Conservation (phyloP, 2,113 vertebrate species). For the Henicopernis longicauda region DNA sequence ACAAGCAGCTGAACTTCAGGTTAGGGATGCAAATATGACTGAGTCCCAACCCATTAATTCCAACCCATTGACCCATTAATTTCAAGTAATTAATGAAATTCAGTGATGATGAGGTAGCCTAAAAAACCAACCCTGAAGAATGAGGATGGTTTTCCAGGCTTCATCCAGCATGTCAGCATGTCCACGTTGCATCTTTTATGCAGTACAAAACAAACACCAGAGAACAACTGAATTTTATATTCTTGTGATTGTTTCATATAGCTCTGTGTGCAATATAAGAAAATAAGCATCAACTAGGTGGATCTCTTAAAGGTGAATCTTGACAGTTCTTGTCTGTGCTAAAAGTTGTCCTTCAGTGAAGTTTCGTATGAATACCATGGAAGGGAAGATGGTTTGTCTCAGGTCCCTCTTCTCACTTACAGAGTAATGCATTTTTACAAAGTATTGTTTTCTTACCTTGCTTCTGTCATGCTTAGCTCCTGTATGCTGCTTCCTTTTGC, state of each 20-base stretch:
- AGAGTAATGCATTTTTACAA: not conserved
- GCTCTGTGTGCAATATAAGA: not conserved
- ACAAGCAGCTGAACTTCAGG: not conserved
- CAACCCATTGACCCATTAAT: not conserved
- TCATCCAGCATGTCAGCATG: not conserved
- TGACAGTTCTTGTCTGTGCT: not conserved
- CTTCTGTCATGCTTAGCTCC: not conserved
- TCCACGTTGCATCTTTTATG: not conserved
- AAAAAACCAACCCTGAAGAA: not conserved
- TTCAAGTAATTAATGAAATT: not conserved
- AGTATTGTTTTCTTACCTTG: not conserved
- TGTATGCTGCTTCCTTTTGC: not conserved
- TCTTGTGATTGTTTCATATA: not conserved
- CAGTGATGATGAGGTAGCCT: not conserved
- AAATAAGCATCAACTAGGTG: not conserved
- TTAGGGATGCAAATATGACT: not conserved
- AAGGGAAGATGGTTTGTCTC: not conserved
- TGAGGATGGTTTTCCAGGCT: not conserved
- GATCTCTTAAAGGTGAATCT: not conserved
- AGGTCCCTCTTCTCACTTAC: not conserved
- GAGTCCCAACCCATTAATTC: not conserved
- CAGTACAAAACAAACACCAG: not conserved
- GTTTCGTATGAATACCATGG: not conserved
- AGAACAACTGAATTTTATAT: not conserved
- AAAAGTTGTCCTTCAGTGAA: not conserved